Evolutionary conservation across 2,797 vertebrate species (phyloP).

Genomic region (Lutjanus campechanus): DNA sequence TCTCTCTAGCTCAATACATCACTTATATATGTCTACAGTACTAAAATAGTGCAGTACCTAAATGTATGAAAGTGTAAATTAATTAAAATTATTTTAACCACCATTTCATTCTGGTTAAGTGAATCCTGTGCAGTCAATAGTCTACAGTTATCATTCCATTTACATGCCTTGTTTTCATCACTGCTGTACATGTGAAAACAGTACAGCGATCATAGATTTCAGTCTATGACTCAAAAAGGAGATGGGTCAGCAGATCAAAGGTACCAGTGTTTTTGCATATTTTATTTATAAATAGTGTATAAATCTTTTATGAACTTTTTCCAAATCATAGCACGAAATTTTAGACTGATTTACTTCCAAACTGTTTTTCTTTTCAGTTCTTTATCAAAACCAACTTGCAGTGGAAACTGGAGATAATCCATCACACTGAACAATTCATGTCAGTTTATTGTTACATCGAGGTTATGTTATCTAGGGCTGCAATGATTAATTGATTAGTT

Average conservation of each 20-base stretch:
- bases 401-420: conserved; percentile 21
- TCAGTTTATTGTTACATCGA: not conserved
- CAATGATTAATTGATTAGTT: not conserved
- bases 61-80: not conserved
- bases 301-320: conserved; percentile 9
- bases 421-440: conserved; percentile 4
- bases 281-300: conserved; percentile 33
- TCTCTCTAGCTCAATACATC: not conserved
- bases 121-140: conserved; percentile 4
- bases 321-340: conserved; percentile 11
- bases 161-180: conserved; percentile 40
- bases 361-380: not conserved
- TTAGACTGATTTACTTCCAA: conserved; percentile 16
- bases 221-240: conserved; percentile 51
- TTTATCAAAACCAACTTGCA: not conserved
- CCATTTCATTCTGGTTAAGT: conserved; percentile 7
- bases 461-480: not conserved
- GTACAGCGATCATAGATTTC: conserved; percentile 56
- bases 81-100: not conserved
- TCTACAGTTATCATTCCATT: conserved; percentile 35
- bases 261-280: conserved; percentile 45
- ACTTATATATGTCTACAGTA: not conserved
- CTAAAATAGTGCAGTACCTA: not conserved
- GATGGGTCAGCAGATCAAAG: conserved; percentile 32
- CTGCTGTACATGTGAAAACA: conserved; percentile 38